A percentile compares a stretch with the other conserved stretches of the same genome.
Evolutionary conservation across 2,797 vertebrate species (phyloP).

Genomic region (Anisognathus igniventris): DNA sequence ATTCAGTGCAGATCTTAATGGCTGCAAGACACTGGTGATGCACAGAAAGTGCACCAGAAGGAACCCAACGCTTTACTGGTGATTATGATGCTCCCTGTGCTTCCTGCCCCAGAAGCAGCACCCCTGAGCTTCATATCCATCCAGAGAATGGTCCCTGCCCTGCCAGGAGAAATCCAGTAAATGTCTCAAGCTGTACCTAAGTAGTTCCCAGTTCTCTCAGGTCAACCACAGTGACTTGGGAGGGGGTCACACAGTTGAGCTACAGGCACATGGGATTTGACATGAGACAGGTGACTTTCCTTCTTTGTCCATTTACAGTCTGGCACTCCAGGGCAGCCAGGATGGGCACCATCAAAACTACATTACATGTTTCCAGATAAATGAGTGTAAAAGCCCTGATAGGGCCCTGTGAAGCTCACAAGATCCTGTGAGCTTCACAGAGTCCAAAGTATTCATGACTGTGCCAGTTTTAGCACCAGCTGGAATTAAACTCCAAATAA

Average conservation of each 20-base stretch:
- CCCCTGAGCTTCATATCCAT: not conserved
- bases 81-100: not conserved
- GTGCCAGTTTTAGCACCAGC: not conserved
- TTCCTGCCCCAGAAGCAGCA: not conserved
- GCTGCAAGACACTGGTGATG: not conserved
- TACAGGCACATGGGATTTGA: not conserved
- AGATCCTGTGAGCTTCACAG: not conserved
- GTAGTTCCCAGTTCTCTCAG: not conserved
- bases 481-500: not conserved
- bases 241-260: not conserved
- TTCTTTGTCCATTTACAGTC: not conserved
- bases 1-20: not conserved
- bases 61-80: not conserved
- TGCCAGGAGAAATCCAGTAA: not conserved
- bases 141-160: not conserved
- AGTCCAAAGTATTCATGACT: not conserved
- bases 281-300: not conserved
- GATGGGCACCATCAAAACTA: not conserved
- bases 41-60: not conserved
- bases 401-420: not conserved
- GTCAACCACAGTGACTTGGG: not conserved
- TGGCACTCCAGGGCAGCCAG: not conserved
- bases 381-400: not conserved
- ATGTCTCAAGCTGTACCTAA: not conserved
- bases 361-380: accelerated